Base-by-base conservation (phyloP, 2,888 invertebrate species). In the Brenthis daphne region DNA sequence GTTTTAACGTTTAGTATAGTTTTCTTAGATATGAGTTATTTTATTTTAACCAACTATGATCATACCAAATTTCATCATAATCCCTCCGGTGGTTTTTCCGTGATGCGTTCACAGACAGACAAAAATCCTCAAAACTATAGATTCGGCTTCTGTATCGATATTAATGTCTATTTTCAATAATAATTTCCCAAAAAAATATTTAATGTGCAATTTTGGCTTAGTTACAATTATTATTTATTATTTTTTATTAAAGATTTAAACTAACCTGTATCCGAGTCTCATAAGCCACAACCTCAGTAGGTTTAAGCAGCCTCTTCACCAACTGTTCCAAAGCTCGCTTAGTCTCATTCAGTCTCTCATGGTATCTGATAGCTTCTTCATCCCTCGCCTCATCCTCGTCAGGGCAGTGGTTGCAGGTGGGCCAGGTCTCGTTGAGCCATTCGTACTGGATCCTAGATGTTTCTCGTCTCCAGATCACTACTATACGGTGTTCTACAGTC, bases 381-480 rank as follows among this genome's bases (percentile, higher is more conserved):
- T 85, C 79, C 77, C 83, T 82, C 71, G 79, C 74, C 63, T 76
- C 82, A 70, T 78, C 72, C 63, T 80, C 77, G 12, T 69, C 65
- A 3, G 64, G 68, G 79, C 89, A 90, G 29, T 94, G 93, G 29
- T 86, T 85, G 60, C 96, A 95, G 0, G 88, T 86, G 63, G 94
- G 94, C 95, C 96, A 96, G 53, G 95, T 95, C 65, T 94, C 94
- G 75, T 95, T 94, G 65, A 98, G 88, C 98, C 98, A 99, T 85
- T 98, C 98, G 85, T 98, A 99, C 80, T 97, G 97, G 13, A 99
- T 91, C 76, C 96, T 96, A n/a, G 95, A 95, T 12, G 96, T 94
- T 81, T 98, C 98, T 54, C 96, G 94, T 1, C 98, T 94, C 98
- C 98, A 99, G 73, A 98, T 94, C 57, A 98, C 96, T 1, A 98